Base-by-base conservation (phyloP, 2,113 vertebrate species). In the Python bivittatus region DNA sequence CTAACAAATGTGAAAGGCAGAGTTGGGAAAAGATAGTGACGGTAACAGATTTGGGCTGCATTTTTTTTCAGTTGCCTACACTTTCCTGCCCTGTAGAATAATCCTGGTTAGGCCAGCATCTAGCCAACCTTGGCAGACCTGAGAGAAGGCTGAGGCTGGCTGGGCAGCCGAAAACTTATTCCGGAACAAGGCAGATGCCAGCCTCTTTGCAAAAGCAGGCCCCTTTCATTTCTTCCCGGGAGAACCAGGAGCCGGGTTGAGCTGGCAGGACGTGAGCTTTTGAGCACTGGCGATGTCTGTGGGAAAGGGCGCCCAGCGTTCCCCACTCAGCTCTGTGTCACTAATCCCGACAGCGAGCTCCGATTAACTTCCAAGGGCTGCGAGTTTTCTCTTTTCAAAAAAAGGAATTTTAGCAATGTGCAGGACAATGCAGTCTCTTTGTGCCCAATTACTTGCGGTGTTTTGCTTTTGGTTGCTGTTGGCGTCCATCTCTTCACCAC, bases 341-440 rank as follows among this genome's bases (percentile, higher is more conserved):
- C 20, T 86, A 68, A 93, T 86, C 61, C 84, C 4, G 1, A 93
- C 38, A 52, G 58, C 60, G 44, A 79, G 22, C 29, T 5, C 44
- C 2, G 88, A 29, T 12, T 54, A 64, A 84, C 48, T 42, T 53
- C 25, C 72, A 54, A 38, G 10, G 6, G 33, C 9, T 60, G 10
- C 2, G 38, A 57, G 7, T 38, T 85, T 92, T 22, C 57, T 61
- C 90, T 27, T 90, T 94, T 92, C 87, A 38, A 91, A 12, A 0
- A 93, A 93, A 92, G 95, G 95, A 96, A 96, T 96, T 87, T 95
- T 92, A 96, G 92, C 96, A 95, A 97, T 96, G 93, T 86, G 58
- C 91, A 93, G 95, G 94, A 96, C 93, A 95, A 95, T 95, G 94
- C 38, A 88, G 85, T 93, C 94, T 94, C 93, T 96, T 95, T 94